phyloP scores from a whole-genome alignment of 2,113 vertebrate species.

The Boleophthalmus pectinirostris region DNA sequence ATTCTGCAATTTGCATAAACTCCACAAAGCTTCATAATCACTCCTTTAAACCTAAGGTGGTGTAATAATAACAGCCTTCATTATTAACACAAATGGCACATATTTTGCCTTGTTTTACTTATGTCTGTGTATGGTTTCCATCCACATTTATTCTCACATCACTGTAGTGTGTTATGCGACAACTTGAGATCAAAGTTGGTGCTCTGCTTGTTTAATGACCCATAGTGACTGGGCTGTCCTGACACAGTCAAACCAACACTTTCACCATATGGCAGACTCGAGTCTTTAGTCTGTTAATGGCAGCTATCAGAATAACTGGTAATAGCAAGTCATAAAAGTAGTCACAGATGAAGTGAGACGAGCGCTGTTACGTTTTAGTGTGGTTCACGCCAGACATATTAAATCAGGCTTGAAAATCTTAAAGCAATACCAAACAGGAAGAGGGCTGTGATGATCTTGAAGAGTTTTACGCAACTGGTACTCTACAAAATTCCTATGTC shows the following conservation, averaged over 20 bases:
- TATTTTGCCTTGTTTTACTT: neutral
- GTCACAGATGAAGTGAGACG: slow-evolving; percentile 50
- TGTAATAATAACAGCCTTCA: too few species aligned
- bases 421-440: slow-evolving; percentile 41
- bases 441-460: neutral
- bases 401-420: slow-evolving; percentile 41
- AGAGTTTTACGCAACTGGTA: slow-evolving; percentile 1
- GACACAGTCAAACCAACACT: slow-evolving; percentile 29
- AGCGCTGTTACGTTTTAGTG: slow-evolving; percentile 43
- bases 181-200: slow-evolving; percentile 36
- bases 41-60: too few species aligned
- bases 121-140: neutral
- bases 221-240: slow-evolving; percentile 28
- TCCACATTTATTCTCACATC: slow-evolving; percentile 47
- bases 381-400: slow-evolving; percentile 50
- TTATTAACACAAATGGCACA: too few species aligned
- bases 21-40: neutral
- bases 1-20: neutral
- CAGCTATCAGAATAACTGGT: slow-evolving; percentile 34
- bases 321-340: slow-evolving; percentile 51
- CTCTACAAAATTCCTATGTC: slow-evolving; percentile 20
- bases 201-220: slow-evolving; percentile 53
- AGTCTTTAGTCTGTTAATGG: slow-evolving; percentile 19
- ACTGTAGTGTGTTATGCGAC: slow-evolving; percentile 43
- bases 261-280: slow-evolving; percentile 57